Percentiles rank a stretch among this genome's conserved stretches.
Evolutionary conservation across 2,888 invertebrate genomes (phyloP).

Genomic region (Chrysodeixis includens): DNA sequence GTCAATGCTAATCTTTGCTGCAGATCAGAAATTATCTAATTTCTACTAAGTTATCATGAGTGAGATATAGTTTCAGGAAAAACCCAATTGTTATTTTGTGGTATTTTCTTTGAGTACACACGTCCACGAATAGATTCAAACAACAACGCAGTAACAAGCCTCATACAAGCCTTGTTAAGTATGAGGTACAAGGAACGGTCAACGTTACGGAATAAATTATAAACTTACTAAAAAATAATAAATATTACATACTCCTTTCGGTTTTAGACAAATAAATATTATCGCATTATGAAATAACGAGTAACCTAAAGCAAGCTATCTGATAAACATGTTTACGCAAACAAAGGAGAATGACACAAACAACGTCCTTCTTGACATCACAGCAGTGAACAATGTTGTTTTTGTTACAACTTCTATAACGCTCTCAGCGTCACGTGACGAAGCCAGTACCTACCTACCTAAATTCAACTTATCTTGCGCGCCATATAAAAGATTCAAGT

Average conservation of each 20-base stretch:
- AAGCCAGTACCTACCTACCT: not conserved
- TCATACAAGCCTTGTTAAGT: too few species aligned
- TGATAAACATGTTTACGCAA: slow-evolving; percentile 52
- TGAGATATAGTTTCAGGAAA: too few species aligned
- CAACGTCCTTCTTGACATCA: slow-evolving; percentile 35
- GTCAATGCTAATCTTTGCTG: too few species aligned
- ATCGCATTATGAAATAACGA: slow-evolving; percentile 40
- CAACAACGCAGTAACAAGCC: too few species aligned
- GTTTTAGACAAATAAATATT: slow-evolving; percentile 25
- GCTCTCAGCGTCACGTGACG: slow-evolving; percentile 8
- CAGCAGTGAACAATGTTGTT: slow-evolving; percentile 26
- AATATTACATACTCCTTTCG: slow-evolving; percentile 9
- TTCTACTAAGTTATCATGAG: too few species aligned
- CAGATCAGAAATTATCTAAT: too few species aligned
- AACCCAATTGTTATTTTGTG: too few species aligned
- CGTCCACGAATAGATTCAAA: too few species aligned
- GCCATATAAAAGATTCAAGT: not conserved
- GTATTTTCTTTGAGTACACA: too few species aligned
- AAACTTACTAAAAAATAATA: not conserved
- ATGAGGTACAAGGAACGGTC: too few species aligned
- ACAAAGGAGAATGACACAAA: slow-evolving; percentile 31
- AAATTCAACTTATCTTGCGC: not conserved
- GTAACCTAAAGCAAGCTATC: slow-evolving; percentile 31
- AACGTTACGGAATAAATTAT: too few species aligned
- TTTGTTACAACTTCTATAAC: slow-evolving; percentile 6